Conservation (phyloP, 2,888 invertebrate genomes). For the Choristoneura rosaceana region DNA sequence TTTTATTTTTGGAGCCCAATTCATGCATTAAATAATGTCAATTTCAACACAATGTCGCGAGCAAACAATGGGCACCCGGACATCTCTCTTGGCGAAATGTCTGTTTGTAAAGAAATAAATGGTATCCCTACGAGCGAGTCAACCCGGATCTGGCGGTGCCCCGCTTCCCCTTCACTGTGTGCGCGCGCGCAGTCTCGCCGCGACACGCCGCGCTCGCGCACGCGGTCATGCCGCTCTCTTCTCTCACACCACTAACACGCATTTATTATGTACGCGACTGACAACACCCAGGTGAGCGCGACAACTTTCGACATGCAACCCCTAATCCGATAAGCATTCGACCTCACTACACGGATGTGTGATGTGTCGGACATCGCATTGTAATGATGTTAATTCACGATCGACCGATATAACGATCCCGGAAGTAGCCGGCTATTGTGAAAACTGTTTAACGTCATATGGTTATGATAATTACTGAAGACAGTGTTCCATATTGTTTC, state of each 20-base stretch:
- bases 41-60: constrained; percentile 31
- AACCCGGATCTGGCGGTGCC: constrained; percentile 83
- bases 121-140: constrained; percentile 45
- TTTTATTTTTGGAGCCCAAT: constrained; percentile 7
- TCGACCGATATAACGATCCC: constrained; percentile 77
- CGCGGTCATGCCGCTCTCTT: constrained; percentile 68
- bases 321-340: constrained; percentile 45
- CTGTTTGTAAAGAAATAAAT: constrained; percentile 42
- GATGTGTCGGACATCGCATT: constrained; percentile 61
- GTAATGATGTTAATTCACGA: constrained; percentile 77
- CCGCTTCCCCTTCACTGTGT: constrained; percentile 84
- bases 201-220: constrained; percentile 66
- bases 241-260: constrained; percentile 66
- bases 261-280: constrained; percentile 81
- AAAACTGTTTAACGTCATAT: constrained; percentile 71
- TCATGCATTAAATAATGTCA: constrained; percentile 37
- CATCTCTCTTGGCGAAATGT: constrained; percentile 42
- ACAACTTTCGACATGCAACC: constrained; percentile 53
- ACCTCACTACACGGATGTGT: constrained; percentile 55
- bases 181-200: constrained; percentile 73
- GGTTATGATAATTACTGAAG: constrained; percentile 77
- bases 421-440: constrained; percentile 81
- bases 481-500: constrained; percentile 63
- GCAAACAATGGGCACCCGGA: constrained; percentile 40
- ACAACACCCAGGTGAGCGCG: constrained; percentile 83